phyloP scores from a whole-genome alignment of 2,797 vertebrate species.

The Balearica regulorum region DNA sequence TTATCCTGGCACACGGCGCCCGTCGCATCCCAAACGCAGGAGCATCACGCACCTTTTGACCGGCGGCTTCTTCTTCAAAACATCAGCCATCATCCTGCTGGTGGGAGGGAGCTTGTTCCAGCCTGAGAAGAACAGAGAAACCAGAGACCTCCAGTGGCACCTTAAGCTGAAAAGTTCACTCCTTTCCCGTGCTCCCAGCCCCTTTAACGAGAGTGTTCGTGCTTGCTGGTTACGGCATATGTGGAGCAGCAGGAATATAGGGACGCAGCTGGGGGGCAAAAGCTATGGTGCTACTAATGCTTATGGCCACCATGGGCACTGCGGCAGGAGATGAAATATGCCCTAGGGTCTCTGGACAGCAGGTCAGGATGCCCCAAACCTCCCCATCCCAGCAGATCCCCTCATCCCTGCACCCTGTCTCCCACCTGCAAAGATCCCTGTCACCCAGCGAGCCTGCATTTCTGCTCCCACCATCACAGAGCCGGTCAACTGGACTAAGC shows the following conservation, averaged over 20 bases:
- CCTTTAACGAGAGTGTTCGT: accelerated
- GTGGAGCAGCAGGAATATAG: not conserved
- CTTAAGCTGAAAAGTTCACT: not conserved
- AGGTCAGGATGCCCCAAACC: not conserved
- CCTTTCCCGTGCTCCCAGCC: not conserved
- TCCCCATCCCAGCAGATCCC: not conserved
- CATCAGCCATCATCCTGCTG: constrained; percentile 72
- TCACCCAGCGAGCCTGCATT: constrained; percentile 84
- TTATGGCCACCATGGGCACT: accelerated
- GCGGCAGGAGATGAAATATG: not conserved
- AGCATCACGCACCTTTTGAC: constrained; percentile 50
- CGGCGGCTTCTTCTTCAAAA: constrained; percentile 46
- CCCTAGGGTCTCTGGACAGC: not conserved
- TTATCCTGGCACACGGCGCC: not conserved
- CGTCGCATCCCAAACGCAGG: accelerated
- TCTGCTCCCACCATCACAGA: constrained; percentile 75
- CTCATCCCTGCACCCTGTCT: not conserved
- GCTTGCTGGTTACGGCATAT: accelerated
- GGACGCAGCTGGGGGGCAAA: not conserved
- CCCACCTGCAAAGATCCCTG: constrained; percentile 82
- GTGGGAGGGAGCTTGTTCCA: constrained; percentile 72
- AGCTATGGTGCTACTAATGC: not conserved
- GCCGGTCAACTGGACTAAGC: constrained; percentile 72
- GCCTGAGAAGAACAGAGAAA: constrained; percentile 65
- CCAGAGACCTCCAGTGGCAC: not conserved